Evolutionary conservation across 2,797 vertebrate species (phyloP).

Genomic region (Ataeniobius toweri): DNA sequence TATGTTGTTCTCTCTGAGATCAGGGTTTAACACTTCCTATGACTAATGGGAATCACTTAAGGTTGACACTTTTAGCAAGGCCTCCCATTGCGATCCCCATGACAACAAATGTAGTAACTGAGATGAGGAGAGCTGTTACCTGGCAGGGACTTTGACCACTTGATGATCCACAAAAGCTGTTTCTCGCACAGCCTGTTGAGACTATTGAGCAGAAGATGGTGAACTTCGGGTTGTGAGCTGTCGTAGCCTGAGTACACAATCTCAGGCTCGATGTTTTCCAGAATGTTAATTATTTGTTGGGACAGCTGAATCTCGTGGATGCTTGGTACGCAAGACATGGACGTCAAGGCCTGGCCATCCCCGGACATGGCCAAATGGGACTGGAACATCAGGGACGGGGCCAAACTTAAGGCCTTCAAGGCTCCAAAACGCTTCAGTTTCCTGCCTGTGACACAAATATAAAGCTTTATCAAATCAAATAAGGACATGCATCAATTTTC

Average conservation of each 20-base stretch:
- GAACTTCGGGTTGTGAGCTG: constrained; percentile 84
- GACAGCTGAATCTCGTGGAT: constrained; percentile 86
- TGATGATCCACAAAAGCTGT: constrained; percentile 95
- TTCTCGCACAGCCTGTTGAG: constrained; percentile 94
- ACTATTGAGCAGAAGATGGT: constrained; percentile 90
- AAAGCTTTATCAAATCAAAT: constrained; percentile 37
- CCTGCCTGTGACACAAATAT: constrained; percentile 81
- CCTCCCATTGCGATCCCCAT: constrained; percentile 29
- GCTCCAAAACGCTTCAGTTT: constrained; percentile 95
- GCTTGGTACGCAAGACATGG: constrained; percentile 83
- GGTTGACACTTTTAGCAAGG: constrained; percentile 23
- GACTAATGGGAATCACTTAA: constrained; percentile 8
- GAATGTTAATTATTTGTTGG: constrained; percentile 86
- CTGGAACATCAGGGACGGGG: constrained; percentile 80
- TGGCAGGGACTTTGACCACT: constrained; percentile 97
- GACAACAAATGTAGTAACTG: constrained; percentile 42
- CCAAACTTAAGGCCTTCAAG: constrained; percentile 86
- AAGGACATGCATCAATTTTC: neutral
- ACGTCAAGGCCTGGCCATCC: constrained; percentile 76
- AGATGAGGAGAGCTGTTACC: constrained; percentile 79
- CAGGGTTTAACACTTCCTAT: constrained; percentile 2
- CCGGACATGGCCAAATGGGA: constrained; percentile 67
- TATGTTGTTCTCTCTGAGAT: constrained; percentile 1
- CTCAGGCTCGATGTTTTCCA: constrained; percentile 95
- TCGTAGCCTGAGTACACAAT: constrained; percentile 89